phyloP scores from a whole-genome alignment of 2,888 invertebrate genomes.

The Microplitis manilae region DNA sequence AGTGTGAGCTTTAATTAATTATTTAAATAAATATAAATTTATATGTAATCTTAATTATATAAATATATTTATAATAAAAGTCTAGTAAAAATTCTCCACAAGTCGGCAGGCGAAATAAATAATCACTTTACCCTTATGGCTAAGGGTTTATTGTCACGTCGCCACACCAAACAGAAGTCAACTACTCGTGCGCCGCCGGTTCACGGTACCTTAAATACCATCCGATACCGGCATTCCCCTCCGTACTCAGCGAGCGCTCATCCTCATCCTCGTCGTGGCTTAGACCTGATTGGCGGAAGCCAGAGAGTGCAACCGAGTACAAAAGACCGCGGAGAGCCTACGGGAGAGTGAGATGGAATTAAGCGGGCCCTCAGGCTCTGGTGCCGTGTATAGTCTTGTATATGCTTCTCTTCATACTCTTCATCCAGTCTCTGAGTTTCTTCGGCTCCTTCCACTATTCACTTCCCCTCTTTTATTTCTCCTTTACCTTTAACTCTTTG shows the following conservation, averaged over 20 bases:
- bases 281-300: conserved; percentile 50
- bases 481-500: conserved; percentile 4
- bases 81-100: no score
- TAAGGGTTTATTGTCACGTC: conserved; percentile 59
- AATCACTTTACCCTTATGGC: conserved; percentile 55
- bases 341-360: background rate
- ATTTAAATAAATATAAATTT: no score
- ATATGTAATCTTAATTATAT: no score
- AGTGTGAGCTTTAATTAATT: conserved; percentile 23
- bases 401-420: conserved; percentile 26
- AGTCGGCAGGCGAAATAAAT: conserved; percentile 25
- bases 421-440: conserved; percentile 19
- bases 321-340: background rate
- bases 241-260: conserved; percentile 41
- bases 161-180: conserved; percentile 74
- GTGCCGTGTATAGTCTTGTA: background rate
- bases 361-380: conserved; percentile 17
- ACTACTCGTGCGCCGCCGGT: conserved; percentile 77
- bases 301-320: conserved; percentile 30
- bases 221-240: conserved; percentile 71
- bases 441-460: conserved; percentile 32
- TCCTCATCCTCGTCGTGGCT: conserved; percentile 34
- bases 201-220: conserved; percentile 77
- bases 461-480: conserved; percentile 16
- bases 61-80: no score